Percentiles rank a stretch among this genome's conserved stretches.
phyloP scores from a whole-genome alignment of 2,113 vertebrate species.

The Hipposideros armiger region DNA sequence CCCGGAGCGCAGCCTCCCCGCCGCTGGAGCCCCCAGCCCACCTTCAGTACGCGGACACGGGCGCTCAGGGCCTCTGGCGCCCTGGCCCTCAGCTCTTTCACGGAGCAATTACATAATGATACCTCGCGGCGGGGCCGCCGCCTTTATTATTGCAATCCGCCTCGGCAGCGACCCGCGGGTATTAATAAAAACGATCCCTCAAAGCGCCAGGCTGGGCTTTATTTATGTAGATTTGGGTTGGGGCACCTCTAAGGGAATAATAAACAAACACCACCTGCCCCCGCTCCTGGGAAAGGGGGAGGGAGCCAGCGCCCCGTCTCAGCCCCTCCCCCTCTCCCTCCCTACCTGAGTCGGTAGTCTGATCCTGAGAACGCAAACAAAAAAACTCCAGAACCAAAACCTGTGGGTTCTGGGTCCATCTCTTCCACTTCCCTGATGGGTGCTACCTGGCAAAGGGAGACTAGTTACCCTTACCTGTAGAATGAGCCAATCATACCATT shows the following conservation, averaged over 20 bases:
- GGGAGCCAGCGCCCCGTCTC: neutral
- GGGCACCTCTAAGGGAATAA: neutral
- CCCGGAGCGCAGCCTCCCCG: neutral
- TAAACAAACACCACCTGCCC: neutral
- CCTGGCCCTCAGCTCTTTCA: neutral
- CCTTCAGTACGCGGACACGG: neutral
- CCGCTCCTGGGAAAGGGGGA: neutral
- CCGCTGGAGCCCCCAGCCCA: neutral
- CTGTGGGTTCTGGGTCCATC: neutral
- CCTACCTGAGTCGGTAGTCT: neutral
- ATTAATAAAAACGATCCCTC: slow-evolving; percentile 63
- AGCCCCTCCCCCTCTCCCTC: neutral
- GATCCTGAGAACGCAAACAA: neutral
- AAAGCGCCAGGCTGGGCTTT: slow-evolving; percentile 5
- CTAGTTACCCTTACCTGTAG: neutral
- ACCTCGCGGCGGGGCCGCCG: slow-evolving; percentile 4
- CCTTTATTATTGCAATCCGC: slow-evolving; percentile 25
- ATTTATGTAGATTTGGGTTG: neutral
- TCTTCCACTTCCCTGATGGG: neutral
- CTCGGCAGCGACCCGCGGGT: slow-evolving; percentile 17
- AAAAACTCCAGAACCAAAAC: neutral
- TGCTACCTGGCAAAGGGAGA: neutral
- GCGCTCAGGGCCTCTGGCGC: neutral
- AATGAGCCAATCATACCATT: neutral
- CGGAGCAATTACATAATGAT: slow-evolving; percentile 71